Percentiles rank a stretch among this genome's conserved stretches.
phyloP scores from a whole-genome alignment of 2,113 vertebrate species.

The Eupsittula cactorum region DNA sequence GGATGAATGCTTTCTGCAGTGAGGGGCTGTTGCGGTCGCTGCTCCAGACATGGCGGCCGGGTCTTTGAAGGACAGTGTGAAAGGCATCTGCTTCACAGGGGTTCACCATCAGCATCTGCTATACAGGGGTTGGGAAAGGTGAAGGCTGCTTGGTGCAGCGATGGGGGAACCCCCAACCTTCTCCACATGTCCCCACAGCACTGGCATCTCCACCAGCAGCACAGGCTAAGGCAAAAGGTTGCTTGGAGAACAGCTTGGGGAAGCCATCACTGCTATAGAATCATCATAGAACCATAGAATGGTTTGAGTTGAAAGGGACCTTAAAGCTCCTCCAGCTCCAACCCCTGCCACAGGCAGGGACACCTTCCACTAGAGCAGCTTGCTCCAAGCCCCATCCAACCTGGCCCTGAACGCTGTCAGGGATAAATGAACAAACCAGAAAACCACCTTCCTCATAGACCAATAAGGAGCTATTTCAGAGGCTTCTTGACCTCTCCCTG shows the following conservation, averaged over 20 bases:
- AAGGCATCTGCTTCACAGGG: background rate
- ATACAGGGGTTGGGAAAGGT: fast-evolving
- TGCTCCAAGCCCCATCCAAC: no score
- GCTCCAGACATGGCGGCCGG: fast-evolving
- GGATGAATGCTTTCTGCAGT: background rate
- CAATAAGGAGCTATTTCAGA: no score
- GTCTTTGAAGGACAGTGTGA: background rate
- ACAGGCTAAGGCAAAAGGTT: background rate
- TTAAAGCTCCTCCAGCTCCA: no score
- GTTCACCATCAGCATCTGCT: background rate
- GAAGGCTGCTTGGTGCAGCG: fast-evolving
- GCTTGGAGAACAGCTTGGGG: background rate
- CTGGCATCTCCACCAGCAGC: background rate
- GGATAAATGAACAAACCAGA: no score
- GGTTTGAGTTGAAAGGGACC: no score
- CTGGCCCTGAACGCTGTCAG: no score
- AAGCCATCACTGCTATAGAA: no score
- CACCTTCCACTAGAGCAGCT: no score
- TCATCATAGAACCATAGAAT: no score
- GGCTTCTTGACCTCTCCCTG: no score
- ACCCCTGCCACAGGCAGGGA: no score
- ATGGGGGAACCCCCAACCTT: background rate
- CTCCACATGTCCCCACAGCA: background rate
- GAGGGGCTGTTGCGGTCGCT: fast-evolving
- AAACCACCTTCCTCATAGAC: no score